Evolutionary conservation across 2,888 invertebrate species (phyloP).

Genomic region (Crioceris asparagi): DNA sequence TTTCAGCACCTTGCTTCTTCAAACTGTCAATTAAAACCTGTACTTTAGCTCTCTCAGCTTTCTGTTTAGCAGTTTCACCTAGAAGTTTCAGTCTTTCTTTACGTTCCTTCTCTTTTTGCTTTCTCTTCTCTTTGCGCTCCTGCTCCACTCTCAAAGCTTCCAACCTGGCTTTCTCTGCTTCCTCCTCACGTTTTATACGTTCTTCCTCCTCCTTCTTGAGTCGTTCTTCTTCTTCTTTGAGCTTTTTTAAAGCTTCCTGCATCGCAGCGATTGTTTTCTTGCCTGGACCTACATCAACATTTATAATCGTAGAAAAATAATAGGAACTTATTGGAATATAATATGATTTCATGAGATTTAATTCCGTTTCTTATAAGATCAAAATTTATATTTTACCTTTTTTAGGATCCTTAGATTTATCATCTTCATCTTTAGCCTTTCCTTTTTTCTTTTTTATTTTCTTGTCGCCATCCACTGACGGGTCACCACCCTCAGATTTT

Average conservation of each 20-base stretch:
- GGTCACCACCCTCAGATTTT: slow-evolving; percentile 44
- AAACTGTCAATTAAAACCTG: slow-evolving; percentile 81
- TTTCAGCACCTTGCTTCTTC: slow-evolving; percentile 77
- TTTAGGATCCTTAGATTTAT: slow-evolving; percentile 37
- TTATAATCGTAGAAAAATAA: background rate
- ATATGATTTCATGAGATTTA: slow-evolving; percentile 1
- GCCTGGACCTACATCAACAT: slow-evolving; percentile 53
- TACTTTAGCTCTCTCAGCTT: slow-evolving; percentile 75
- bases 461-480: slow-evolving; percentile 23
- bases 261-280: slow-evolving; percentile 82
- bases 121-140: slow-evolving; percentile 69
- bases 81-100: slow-evolving; percentile 92
- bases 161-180: slow-evolving; percentile 64
- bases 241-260: slow-evolving; percentile 82
- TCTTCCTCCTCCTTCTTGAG: slow-evolving; percentile 69
- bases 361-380: background rate
- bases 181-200: slow-evolving; percentile 65
- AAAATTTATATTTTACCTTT: slow-evolving; percentile 43
- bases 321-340: no score
- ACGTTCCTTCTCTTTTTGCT: slow-evolving; percentile 86
- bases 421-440: slow-evolving; percentile 27
- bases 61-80: slow-evolving; percentile 93
- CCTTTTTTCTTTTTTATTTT: slow-evolving; percentile 28
- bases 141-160: slow-evolving; percentile 69
- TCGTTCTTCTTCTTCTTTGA: slow-evolving; percentile 82